Conservation (phyloP, 2,113 vertebrate genomes). For the Chrysemys picta region DNA sequence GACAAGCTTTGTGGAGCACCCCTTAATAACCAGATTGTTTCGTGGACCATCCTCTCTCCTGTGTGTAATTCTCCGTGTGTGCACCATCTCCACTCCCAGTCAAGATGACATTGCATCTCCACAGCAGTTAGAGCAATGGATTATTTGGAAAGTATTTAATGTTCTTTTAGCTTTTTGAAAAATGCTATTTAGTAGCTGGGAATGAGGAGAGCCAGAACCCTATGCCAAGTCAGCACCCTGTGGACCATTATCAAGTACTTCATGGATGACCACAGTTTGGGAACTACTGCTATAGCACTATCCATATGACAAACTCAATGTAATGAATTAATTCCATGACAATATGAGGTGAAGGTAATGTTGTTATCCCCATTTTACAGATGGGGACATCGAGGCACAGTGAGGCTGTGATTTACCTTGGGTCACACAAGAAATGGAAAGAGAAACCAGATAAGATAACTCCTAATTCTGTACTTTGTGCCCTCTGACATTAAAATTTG, state of each 20-base stretch:
- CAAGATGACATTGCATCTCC: background rate
- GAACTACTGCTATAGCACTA: accelerated
- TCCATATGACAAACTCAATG: background rate
- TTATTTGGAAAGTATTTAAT: accelerated
- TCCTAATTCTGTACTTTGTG: accelerated
- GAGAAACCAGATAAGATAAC: accelerated
- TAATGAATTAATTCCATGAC: accelerated
- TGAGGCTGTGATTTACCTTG: accelerated
- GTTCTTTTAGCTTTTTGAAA: accelerated
- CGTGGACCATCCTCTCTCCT: background rate
- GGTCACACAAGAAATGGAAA: accelerated
- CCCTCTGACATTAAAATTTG: accelerated
- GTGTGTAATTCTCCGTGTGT: background rate
- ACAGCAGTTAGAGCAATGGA: background rate
- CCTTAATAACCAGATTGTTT: background rate
- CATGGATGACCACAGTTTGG: accelerated
- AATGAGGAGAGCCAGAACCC: background rate
- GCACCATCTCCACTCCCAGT: background rate
- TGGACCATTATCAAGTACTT: accelerated
- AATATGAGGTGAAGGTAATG: background rate
- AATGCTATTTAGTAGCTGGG: background rate
- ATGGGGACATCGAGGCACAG: accelerated
- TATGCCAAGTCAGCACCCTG: accelerated
- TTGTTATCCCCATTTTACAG: accelerated
- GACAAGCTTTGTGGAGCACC: background rate